These are phyloP conservation scores for Aegithalos caudatus DNA, from an alignment of 2,113 vertebrate genomes.

Conservation along the genomic window DNA sequence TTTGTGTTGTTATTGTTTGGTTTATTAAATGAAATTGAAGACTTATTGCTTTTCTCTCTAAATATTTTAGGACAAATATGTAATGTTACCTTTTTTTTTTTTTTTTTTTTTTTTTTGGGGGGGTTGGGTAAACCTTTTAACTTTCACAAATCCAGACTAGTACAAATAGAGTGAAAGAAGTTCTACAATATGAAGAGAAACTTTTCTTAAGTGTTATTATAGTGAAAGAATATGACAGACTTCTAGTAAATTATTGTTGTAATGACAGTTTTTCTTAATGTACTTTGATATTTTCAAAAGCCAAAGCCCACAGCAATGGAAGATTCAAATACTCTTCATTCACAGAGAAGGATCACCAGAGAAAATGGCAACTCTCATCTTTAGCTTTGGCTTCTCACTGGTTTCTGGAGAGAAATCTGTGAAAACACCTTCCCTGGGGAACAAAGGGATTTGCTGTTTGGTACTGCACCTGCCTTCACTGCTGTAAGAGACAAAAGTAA, in stretches of 20 bases:
- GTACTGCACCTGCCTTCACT: fast-evolving
- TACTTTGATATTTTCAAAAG: fast-evolving
- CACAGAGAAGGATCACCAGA: neutral
- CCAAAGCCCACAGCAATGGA: neutral
- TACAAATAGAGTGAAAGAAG: neutral
- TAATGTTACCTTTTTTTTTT: neutral
- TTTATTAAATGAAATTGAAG: neutral
- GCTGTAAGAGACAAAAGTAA: neutral
- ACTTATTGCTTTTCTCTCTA: neutral
- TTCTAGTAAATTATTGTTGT: neutral
- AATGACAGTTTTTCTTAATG: neutral
- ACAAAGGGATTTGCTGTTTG: neutral
- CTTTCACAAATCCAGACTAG: neutral
- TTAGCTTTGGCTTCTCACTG: neutral
- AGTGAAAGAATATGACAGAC: neutral
- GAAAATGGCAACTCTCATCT: neutral
- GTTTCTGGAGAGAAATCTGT: neutral
- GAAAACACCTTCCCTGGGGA: neutral
- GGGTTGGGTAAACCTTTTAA: neutral
- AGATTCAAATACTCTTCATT: neutral
- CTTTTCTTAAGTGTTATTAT: neutral
- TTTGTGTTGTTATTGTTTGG: neutral
- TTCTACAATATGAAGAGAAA: neutral
- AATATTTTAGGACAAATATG: neutral
- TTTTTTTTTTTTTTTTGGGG: too few species aligned